Evolutionary conservation across 2,113 vertebrate species (phyloP), one percentile per base, ranked within the genome.

Genomic region (Coracopsis vasa): DNA sequence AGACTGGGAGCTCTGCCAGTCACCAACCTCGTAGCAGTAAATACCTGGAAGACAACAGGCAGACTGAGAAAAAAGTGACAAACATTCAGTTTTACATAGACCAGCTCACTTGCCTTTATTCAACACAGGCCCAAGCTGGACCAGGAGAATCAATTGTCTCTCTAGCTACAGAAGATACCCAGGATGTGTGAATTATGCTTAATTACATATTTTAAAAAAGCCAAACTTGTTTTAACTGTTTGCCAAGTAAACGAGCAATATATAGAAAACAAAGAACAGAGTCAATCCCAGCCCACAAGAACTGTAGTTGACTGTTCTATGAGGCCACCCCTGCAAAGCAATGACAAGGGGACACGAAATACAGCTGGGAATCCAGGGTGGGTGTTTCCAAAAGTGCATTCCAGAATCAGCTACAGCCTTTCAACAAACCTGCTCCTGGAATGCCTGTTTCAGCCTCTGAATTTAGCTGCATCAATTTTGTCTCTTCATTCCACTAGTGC

Each of bases 351-450:
- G 70, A 81, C n/a, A 42, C 28, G 70, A 75, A 72, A 56, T 69
- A 93, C 94, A 96, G 92, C 95, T 95, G 90, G 88, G 90, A 96
- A 97, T 87, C 78, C 56, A 69, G 90, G 81, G 84, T 81, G 92
- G 54, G 42, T 74, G 74, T 81, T 89, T 90, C 80, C 78, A 47
- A 79, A 95, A 94, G 65, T 58, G 41, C 73, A 67, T 74, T 81
- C 60, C 78, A 91, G 90, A 79, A 71, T 41, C 4, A 4, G 51
- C 56, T 92, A 45, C 42, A 70, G 92, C 44, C 85, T 90, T 85
- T 79, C 41, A 90, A 47, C 39, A 87, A 92, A 94, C 85, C 74
- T 88, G 73, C 81, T 85, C 66, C 72, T 92, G 66, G 56, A 90
- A 93, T 0, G 2, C 54, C 39, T 75, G n/a, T 69, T 96, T 80